Percentiles rank a stretch among this genome's conserved stretches.
Conservation (phyloP, 1,140 invertebrate genomes). For the Zeugodacus cucurbitae region DNA sequence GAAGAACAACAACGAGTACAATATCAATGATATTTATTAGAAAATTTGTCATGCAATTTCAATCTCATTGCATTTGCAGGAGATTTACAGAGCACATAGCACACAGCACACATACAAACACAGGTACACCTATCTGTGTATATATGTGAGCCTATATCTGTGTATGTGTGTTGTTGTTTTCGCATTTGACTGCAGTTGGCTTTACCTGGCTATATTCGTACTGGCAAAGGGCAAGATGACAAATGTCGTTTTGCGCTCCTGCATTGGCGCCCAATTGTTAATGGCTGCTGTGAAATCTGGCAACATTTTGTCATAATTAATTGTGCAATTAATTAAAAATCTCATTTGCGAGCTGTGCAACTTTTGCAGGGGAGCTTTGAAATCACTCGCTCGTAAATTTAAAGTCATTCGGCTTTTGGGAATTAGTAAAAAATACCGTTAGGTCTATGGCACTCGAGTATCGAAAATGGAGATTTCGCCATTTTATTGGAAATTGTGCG, state of each 20-base stretch:
- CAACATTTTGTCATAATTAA: conserved; percentile 22
- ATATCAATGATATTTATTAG: background rate
- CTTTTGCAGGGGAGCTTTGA: background rate
- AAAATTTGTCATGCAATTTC: background rate
- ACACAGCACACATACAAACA: background rate
- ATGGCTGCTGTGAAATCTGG: background rate
- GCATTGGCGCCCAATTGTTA: background rate
- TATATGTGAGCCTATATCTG: background rate
- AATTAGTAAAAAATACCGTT: too few species aligned
- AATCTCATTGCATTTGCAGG: background rate
- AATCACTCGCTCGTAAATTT: background rate
- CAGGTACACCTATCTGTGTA: background rate
- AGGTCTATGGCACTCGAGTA: too few species aligned
- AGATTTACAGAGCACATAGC: background rate
- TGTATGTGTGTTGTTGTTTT: background rate
- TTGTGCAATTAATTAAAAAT: conserved; percentile 36
- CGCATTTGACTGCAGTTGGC: background rate
- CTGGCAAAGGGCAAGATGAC: background rate
- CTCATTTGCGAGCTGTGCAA: background rate
- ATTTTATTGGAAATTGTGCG: too few species aligned
- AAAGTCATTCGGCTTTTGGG: background rate
- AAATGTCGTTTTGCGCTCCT: background rate
- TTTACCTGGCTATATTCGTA: background rate
- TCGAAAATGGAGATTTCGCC: too few species aligned
- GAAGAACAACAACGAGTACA: background rate